Conservation (phyloP, 2,888 invertebrate genomes). For the Hirtodrosophila confusa region DNA sequence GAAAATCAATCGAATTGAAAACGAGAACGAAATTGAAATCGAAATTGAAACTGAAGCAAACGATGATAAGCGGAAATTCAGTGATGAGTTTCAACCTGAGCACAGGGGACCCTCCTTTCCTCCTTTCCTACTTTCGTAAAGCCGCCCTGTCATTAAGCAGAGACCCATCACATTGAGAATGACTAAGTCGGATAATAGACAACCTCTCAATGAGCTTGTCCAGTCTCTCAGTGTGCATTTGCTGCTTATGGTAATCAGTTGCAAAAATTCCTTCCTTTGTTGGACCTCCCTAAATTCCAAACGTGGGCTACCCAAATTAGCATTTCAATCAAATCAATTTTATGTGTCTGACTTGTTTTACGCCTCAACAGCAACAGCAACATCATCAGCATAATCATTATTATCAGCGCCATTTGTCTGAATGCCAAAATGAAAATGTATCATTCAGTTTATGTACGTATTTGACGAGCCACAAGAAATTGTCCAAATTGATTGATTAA, state of each 20-base stretch:
- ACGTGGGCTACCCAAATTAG: constrained; percentile 52
- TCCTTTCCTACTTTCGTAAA: constrained; percentile 20
- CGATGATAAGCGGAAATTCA: constrained; percentile 51
- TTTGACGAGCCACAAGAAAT: constrained; percentile 58
- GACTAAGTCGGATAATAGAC: constrained; percentile 44
- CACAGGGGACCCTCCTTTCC: constrained; percentile 5
- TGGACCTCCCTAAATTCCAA: constrained; percentile 25
- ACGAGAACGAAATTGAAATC: constrained; percentile 41
- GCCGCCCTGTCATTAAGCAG: constrained; percentile 44
- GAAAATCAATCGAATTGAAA: constrained; percentile 63
- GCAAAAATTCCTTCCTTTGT: constrained; percentile 33
- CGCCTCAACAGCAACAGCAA: constrained; percentile 49
- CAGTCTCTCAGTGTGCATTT: constrained; percentile 1
- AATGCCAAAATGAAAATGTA: constrained; percentile 40
- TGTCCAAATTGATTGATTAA: constrained; percentile 63
- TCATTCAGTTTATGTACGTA: constrained; percentile 40
- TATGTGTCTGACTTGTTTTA: constrained; percentile 75
- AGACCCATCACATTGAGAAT: constrained; percentile 29
- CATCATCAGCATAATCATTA: constrained; percentile 28
- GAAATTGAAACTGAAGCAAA: constrained; percentile 29
- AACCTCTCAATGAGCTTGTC: constrained; percentile 25
- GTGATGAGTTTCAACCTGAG: constrained; percentile 39
- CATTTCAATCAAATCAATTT: constrained; percentile 80
- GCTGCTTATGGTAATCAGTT: constrained; percentile 46
- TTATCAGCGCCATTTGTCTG: constrained; percentile 13